Percentiles rank a stretch among this genome's conserved stretches.
phyloP scores from a whole-genome alignment of 2,113 vertebrate species.

The Pterocles orientalis region DNA sequence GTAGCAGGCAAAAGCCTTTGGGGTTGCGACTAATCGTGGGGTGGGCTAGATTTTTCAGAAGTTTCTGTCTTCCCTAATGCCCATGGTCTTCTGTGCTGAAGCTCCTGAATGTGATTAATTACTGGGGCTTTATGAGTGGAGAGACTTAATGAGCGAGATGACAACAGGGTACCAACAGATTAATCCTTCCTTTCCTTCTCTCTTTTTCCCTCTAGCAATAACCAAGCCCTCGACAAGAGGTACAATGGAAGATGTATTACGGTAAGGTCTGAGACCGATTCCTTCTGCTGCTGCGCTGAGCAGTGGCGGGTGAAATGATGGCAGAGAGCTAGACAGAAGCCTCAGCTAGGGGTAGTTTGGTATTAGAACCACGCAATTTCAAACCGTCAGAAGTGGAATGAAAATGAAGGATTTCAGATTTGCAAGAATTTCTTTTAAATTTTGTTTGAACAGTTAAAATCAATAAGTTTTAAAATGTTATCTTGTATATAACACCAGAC shows the following conservation, averaged over 20 bases:
- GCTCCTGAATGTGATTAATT: conserved; percentile 32
- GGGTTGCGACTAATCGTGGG: not conserved
- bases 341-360: not conserved
- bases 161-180: not conserved
- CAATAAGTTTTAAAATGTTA: not conserved
- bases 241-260: conserved; percentile 34
- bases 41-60: not conserved
- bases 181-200: conserved; percentile 1
- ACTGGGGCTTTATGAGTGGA: not conserved
- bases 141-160: conserved; percentile 12
- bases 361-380: not conserved
- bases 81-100: not conserved
- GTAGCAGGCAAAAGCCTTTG: not conserved
- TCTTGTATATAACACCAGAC: not conserved
- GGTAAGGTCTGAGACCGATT: not conserved
- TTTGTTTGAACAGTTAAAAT: not conserved
- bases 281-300: not conserved
- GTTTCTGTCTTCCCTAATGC: conserved; percentile 23
- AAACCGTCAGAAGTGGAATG: not conserved
- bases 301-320: not conserved
- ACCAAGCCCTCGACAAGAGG: conserved; percentile 7
- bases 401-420: not conserved
- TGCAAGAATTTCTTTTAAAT: not conserved
- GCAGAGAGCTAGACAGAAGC: not conserved
- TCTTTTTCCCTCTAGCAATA: not conserved